Conservation (phyloP, 2,113 vertebrate genomes). For the Scomber colias region DNA sequence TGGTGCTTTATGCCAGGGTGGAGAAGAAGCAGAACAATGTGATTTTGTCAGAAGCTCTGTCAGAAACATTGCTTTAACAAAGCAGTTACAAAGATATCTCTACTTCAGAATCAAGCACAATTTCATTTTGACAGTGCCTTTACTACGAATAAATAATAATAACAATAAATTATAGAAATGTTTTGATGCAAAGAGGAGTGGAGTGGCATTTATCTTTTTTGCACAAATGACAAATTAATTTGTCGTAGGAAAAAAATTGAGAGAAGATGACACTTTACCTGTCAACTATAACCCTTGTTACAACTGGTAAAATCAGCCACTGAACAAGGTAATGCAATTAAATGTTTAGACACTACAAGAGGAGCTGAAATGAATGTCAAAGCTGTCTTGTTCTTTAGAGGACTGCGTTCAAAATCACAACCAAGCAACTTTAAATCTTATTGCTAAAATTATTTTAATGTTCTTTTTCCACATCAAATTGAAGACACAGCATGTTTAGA, state of each 20-base stretch:
- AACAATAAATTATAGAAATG: background rate
- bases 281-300: conserved; percentile 41
- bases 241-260: background rate
- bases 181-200: background rate
- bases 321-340: conserved; percentile 53
- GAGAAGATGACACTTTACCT: conserved; percentile 47
- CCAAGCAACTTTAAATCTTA: conserved; percentile 58
- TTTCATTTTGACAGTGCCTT: background rate
- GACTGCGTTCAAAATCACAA: conserved; percentile 59
- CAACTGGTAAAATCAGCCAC: conserved; percentile 40
- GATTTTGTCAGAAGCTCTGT: background rate
- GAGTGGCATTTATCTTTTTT: conserved; percentile 14
- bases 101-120: conserved; percentile 5
- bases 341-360: conserved; percentile 53
- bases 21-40: background rate
- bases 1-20: background rate
- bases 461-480: conserved; percentile 28
- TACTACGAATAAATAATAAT: background rate
- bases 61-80: no score
- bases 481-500: conserved; percentile 22
- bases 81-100: no score
- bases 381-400: conserved; percentile 54
- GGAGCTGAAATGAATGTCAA: conserved; percentile 46
- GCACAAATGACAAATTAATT: conserved; percentile 21
- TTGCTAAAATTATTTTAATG: conserved; percentile 53